Conservation (phyloP, 1,140 invertebrate genomes). For the Sarcophaga bullata region DNA sequence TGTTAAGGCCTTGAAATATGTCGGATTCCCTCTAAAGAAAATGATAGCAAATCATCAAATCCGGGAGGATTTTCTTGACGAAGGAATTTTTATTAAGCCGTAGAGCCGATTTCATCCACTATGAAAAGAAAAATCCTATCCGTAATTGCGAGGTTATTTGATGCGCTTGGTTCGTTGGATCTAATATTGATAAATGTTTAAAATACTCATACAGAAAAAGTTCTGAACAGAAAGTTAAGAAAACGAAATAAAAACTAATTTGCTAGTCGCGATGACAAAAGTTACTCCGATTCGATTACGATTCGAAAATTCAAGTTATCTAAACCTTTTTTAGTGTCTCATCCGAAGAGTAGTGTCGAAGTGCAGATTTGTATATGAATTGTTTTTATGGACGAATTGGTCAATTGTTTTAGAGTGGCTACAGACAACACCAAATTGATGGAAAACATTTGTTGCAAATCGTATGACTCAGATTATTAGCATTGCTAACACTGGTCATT, state of each 20-base stretch:
- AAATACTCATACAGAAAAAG: neutral
- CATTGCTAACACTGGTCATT: neutral
- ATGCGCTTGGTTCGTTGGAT: constrained; percentile 23
- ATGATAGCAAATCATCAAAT: neutral
- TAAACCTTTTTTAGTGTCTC: constrained; percentile 30
- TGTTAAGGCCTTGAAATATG: neutral
- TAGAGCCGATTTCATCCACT: neutral
- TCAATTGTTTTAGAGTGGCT: constrained; percentile 56
- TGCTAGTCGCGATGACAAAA: too few species aligned
- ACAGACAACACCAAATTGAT: constrained; percentile 47
- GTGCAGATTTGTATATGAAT: neutral
- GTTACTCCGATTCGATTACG: too few species aligned
- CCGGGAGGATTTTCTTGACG: constrained; percentile 7
- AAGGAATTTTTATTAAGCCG: constrained; percentile 4
- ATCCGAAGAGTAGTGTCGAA: neutral
- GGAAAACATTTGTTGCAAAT: constrained; percentile 52
- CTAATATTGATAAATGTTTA: constrained; percentile 22
- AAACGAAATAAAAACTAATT: neutral
- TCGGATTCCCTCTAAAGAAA: constrained; percentile 5
- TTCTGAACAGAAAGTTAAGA: constrained; percentile 1
- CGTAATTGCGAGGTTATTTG: constrained; percentile 14
- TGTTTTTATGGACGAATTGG: constrained; percentile 55
- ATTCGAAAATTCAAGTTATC: too few species aligned
- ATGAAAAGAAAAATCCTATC: too few species aligned
- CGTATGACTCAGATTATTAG: constrained; percentile 7